Base-by-base conservation (phyloP, 2,888 invertebrate species). In the Orthonychiurus folsomi region DNA sequence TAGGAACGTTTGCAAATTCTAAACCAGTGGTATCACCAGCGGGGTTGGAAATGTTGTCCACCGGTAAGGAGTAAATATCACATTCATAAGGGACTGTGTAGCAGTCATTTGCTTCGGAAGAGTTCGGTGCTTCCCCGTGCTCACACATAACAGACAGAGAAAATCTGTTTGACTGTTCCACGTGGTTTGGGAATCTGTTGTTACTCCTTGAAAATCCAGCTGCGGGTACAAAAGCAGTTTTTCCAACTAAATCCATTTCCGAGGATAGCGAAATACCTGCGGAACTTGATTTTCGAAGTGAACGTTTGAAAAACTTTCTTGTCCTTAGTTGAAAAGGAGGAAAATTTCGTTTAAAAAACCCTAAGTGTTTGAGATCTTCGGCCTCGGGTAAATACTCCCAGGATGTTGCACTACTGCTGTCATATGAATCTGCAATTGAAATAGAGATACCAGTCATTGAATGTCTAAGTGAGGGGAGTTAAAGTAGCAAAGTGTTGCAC, bases 31-130 rank as follows among this genome's bases (percentile, higher is more conserved):
- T 3, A 25, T 47, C 18, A 9, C 3, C 20, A 2, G 15, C 3
- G 2, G 48, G 18, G n/a, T n/a, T 26, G 2, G 21, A 9, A 24
- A 63, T 59, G 56, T 63, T 67, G 59, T 71, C 71, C 28, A 71
- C 60, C 5, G 71, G 71, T 48, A 69, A 57, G 15, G 71, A 71
- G 58, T 71, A 71, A 61, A 69, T 68, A 64, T 69, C 71, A 65
- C 66, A 66, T 54, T 69, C 66, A 59, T 62, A 69, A 48, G 70
- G 70, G 50, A 70, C 70, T 28, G 59, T 65, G 48, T 63, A 67
- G 47, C 63, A 65, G 52, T 25, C 26, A 25, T n/a, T 25, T 12
- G 20, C n/a, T 12, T 12, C 21, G 20, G 5, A 12, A 20, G 52
- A 52, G 15, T 37, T 15, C 15, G 5, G 9, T 37, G 5, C 9